Conservation (phyloP, 2,888 invertebrate genomes). For the Scelioninae gen. 1 region DNA sequence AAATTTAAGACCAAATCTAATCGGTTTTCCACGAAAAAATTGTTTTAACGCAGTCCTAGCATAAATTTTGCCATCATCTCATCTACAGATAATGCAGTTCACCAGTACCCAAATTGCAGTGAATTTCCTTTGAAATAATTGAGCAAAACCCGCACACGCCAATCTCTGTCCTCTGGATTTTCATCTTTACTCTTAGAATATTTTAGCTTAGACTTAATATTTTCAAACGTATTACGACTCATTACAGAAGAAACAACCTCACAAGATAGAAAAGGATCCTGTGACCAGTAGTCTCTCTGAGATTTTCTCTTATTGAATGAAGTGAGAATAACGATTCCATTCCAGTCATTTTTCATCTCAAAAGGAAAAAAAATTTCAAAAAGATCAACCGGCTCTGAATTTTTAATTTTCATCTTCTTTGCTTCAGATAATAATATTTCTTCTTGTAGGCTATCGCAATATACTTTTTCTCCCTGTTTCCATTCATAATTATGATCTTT, state of each 20-base stretch:
- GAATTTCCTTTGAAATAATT: slow-evolving; percentile 54
- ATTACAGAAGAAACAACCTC: slow-evolving; percentile 58
- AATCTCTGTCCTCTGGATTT: slow-evolving; percentile 52
- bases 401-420: slow-evolving; percentile 29
- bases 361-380: slow-evolving; percentile 67
- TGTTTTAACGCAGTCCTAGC: slow-evolving; percentile 62
- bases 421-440: slow-evolving; percentile 39
- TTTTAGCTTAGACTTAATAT: slow-evolving; percentile 61
- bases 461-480: slow-evolving; percentile 60
- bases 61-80: slow-evolving; percentile 69
- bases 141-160: slow-evolving; percentile 52
- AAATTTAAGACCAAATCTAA: slow-evolving; percentile 68
- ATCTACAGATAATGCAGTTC: slow-evolving; percentile 61
- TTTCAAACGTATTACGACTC: slow-evolving; percentile 57
- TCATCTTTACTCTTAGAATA: slow-evolving; percentile 52
- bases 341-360: slow-evolving; percentile 68
- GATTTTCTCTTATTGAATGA: slow-evolving; percentile 58
- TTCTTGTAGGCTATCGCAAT: slow-evolving; percentile 42
- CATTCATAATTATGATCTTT: slow-evolving; percentile 50
- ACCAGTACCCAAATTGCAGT: slow-evolving; percentile 50
- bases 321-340: slow-evolving; percentile 54
- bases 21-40: slow-evolving; percentile 69
- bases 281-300: slow-evolving; percentile 61
- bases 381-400: slow-evolving; percentile 51
- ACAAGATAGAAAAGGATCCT: slow-evolving; percentile 58